Percentiles rank a stretch among this genome's conserved stretches.
Evolutionary conservation across 1,140 invertebrate species (phyloP).

Genomic region (Paraescarpia echinospica): DNA sequence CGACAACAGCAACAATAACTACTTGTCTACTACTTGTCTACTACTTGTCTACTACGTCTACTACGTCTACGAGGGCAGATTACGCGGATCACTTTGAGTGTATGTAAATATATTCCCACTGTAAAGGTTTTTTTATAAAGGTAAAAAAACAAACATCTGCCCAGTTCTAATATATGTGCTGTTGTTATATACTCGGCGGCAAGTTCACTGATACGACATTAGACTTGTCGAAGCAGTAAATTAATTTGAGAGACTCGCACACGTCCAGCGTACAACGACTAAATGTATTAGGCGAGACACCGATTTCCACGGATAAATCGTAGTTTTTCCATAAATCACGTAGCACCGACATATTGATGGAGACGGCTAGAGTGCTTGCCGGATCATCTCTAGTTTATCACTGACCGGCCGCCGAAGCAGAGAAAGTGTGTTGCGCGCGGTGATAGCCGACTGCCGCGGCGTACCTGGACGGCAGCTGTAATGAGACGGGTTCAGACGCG

Average conservation of each 20-base stretch:
- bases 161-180: background rate
- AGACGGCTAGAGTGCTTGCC: background rate
- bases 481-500: background rate
- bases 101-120: background rate
- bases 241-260: background rate
- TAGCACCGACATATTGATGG: background rate
- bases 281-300: background rate
- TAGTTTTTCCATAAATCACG: background rate
- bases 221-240: background rate
- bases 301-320: background rate
- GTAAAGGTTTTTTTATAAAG: background rate
- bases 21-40: too few species aligned
- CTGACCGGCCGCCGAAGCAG: background rate
- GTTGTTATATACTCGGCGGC: background rate
- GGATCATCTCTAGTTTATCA: background rate
- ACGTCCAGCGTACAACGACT: background rate
- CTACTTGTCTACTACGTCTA: too few species aligned
- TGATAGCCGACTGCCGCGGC: background rate
- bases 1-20: background rate
- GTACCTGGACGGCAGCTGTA: background rate
- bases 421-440: background rate
- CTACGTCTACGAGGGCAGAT: too few species aligned
- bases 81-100: too few species aligned
- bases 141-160: too few species aligned
- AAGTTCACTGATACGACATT: background rate